phyloP scores from a whole-genome alignment of 2,888 invertebrate genomes.

The Lycophotia porphyrea region DNA sequence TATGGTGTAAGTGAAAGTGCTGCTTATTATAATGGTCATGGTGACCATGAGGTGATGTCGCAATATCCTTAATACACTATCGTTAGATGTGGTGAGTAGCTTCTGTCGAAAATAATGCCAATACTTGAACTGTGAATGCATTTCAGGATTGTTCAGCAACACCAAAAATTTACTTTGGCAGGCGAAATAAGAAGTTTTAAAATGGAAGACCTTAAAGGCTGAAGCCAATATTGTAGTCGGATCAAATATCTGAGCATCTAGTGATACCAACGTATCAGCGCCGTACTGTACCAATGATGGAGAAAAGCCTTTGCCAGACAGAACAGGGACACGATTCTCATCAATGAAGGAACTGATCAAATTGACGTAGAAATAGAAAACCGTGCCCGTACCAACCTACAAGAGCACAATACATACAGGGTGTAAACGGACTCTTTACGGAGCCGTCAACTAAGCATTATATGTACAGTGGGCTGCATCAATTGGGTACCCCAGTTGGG shows the following conservation, averaged over 20 bases:
- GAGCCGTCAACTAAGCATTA: too few relatives aligned
- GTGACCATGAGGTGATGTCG: constrained; percentile 76
- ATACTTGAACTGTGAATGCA: neutral
- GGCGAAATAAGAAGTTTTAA: neutral
- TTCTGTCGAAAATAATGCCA: neutral
- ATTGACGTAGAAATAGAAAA: constrained; percentile 6
- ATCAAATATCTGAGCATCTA: neutral
- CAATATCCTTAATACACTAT: constrained; percentile 79
- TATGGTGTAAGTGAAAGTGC: constrained; percentile 77
- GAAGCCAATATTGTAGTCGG: neutral
- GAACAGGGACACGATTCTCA: neutral
- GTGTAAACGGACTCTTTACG: too few relatives aligned
- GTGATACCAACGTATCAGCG: neutral
- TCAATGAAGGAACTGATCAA: neutral
- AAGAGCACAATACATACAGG: neutral
- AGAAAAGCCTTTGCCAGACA: neutral
- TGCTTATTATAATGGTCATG: constrained; percentile 66
- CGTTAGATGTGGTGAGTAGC: neutral
- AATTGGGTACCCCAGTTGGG: too few relatives aligned
- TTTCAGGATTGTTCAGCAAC: neutral
- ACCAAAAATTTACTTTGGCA: neutral
- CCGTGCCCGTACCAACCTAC: too few relatives aligned
- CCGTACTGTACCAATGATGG: neutral
- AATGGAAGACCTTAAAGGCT: neutral
- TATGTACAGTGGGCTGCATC: too few relatives aligned